Base-by-base conservation (phyloP, 2,888 invertebrate species). In the Spodoptera exigua region DNA sequence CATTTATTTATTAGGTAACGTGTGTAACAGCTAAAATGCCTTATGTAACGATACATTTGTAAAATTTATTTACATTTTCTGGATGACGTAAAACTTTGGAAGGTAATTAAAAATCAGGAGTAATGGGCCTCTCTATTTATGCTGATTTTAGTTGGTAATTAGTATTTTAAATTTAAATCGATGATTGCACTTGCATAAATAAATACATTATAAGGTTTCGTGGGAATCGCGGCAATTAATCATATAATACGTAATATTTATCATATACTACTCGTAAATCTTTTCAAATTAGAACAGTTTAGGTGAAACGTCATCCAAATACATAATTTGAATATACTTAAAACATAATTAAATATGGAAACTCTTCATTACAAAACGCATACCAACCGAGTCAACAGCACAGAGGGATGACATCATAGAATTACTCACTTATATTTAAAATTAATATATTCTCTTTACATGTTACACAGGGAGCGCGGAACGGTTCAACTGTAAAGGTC, bases 401-500 rank as follows among this genome's bases (percentile, higher is more conserved):
- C 27, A 27, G 7, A 27, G 7, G 7, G 27, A 27, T 27, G 27
- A 27, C 27, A 9, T 27, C 27, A 27, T 9, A 9, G 27, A 5
- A 27, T 45, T 7, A 35, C 21, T 18, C 10, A 41, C 17, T 45
- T 46, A 1, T 66, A 34, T 53, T 5, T 37, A 3, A 12, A 18
- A 36, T 2, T 43, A n/a, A 16, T 3, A 51, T 9, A 13, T 2
- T 9, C 14, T 21, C 7, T 21, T 39, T 52, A 27, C 45, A 46
- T 61, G 64, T 18, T 49, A 37, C 57, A 37, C 84, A 93, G 93
- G 92, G 81, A 89, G 89, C 83, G 92, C 87, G 95, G 96, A 74
- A 92, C 84, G 96, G 78, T 98, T 98, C 92, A 96, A 96, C 81
- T 98, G 98, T 89, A 96, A 96, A 82, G 96, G 96, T 76, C 97